These are phyloP conservation scores for Crypturellus undulatus DNA, from an alignment of 2,113 vertebrate species.

Conservation along the genomic window DNA sequence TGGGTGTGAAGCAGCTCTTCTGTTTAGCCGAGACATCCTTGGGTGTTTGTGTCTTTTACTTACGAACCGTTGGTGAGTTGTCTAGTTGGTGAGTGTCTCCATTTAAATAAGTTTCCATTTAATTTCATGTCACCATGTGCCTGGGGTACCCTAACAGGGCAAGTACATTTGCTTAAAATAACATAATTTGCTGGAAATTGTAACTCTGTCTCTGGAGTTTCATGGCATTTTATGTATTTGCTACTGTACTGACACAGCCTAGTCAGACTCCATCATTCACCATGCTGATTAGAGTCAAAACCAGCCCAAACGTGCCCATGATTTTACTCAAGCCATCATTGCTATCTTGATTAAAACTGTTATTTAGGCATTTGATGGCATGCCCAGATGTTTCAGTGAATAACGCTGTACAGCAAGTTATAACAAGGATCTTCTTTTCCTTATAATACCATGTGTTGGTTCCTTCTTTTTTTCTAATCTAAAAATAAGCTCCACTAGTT, in stretches of 20 bases:
- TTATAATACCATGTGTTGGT: neutral
- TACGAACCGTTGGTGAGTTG: neutral
- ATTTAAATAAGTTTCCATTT: neutral
- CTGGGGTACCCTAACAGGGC: neutral
- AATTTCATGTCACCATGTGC: neutral
- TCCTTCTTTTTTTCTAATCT: neutral
- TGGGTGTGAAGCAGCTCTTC: conserved; percentile 4
- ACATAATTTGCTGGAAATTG: neutral
- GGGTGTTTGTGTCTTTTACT: neutral
- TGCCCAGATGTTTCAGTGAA: neutral
- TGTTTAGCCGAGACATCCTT: neutral
- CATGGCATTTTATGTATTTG: neutral
- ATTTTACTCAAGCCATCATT: neutral
- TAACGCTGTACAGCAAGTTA: neutral
- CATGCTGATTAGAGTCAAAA: neutral
- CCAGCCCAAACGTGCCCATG: neutral
- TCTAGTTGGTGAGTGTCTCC: neutral
- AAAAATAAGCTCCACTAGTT: neutral
- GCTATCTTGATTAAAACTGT: neutral
- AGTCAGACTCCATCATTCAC: neutral
- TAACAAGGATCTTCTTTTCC: neutral
- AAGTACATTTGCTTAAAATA: neutral
- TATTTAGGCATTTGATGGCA: neutral
- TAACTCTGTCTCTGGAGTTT: neutral
- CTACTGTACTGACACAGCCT: neutral